Evolutionary conservation across 2,888 invertebrate genomes (phyloP).

Genomic region (Endotricha flammealis): DNA sequence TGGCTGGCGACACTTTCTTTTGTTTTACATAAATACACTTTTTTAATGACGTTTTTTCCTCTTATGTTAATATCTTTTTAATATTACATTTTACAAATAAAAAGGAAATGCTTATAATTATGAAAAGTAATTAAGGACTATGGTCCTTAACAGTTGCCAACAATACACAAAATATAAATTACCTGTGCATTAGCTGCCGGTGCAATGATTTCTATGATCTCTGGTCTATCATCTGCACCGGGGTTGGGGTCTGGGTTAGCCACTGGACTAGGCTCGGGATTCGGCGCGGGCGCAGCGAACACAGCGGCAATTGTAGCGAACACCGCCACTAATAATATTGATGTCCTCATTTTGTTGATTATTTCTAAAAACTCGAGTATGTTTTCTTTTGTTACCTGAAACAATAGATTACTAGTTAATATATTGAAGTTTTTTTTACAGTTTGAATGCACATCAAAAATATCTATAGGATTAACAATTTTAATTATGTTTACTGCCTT

Average conservation of each 20-base stretch:
- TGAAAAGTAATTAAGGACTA: no score
- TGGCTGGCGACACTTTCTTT: no score
- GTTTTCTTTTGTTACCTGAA: slow-evolving; percentile 5
- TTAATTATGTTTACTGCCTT: no score
- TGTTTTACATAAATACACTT: no score
- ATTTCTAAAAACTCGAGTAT: not conserved
- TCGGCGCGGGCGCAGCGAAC: slow-evolving; percentile 34
- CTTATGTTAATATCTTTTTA: no score
- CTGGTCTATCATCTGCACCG: slow-evolving; percentile 52
- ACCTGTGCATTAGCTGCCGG: slow-evolving; percentile 72
- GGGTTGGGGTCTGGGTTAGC: slow-evolving; percentile 40
- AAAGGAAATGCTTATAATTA: no score
- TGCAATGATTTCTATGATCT: slow-evolving; percentile 74
- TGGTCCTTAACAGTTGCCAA: no score
- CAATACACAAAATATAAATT: no score
- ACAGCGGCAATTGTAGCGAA: slow-evolving; percentile 32
- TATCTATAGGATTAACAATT: no score
- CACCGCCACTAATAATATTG: slow-evolving; percentile 36
- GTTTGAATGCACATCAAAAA: no score
- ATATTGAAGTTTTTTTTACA: not conserved
- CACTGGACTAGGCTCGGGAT: slow-evolving; percentile 33
- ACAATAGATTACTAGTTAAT: not conserved
- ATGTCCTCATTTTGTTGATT: slow-evolving; percentile 39
- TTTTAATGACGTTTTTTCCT: no score
- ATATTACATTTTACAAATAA: no score